Percentiles rank a stretch among this genome's conserved stretches.
phyloP scores from a whole-genome alignment of 2,113 vertebrate species.

The Trematomus loennbergii region DNA sequence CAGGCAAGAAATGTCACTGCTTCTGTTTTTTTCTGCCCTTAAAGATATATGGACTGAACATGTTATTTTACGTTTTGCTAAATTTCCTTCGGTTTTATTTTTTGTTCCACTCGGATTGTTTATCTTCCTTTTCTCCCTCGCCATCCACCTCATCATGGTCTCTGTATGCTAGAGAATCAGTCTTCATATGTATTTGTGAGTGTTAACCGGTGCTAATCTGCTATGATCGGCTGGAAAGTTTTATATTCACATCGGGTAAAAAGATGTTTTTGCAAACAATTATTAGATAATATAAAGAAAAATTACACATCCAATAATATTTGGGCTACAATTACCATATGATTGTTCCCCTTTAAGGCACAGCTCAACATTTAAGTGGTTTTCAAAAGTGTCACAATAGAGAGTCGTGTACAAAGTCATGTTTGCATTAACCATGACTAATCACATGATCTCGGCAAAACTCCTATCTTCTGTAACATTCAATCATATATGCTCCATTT shows the following conservation, averaged over 20 bases:
- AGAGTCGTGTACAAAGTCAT: constrained; percentile 31
- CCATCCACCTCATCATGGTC: constrained; percentile 40
- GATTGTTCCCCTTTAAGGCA: background rate
- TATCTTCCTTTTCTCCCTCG: background rate
- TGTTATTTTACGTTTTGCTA: constrained; percentile 3
- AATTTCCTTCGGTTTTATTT: constrained; percentile 13
- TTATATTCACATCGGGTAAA: background rate
- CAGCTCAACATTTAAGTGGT: background rate
- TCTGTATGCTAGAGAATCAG: constrained; percentile 32
- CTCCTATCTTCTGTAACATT: background rate
- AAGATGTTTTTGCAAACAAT: background rate
- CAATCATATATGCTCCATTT: constrained; percentile 1
- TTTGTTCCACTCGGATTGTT: constrained; percentile 22
- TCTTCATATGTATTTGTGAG: constrained; percentile 52
- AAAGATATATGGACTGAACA: constrained; percentile 5
- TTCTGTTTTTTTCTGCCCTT: constrained; percentile 37
- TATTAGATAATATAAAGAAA: background rate
- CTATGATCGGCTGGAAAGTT: constrained; percentile 16
- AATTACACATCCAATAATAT: background rate
- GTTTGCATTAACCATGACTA: constrained; percentile 18
- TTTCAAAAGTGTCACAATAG: background rate
- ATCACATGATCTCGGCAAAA: background rate
- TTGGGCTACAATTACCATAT: background rate
- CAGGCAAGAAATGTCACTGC: constrained; percentile 49
- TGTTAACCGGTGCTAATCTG: constrained; percentile 44